A percentile compares a stretch with the other conserved stretches of the same genome.
phyloP scores from a whole-genome alignment of 2,888 invertebrate species.

The Nudaria mundana region DNA sequence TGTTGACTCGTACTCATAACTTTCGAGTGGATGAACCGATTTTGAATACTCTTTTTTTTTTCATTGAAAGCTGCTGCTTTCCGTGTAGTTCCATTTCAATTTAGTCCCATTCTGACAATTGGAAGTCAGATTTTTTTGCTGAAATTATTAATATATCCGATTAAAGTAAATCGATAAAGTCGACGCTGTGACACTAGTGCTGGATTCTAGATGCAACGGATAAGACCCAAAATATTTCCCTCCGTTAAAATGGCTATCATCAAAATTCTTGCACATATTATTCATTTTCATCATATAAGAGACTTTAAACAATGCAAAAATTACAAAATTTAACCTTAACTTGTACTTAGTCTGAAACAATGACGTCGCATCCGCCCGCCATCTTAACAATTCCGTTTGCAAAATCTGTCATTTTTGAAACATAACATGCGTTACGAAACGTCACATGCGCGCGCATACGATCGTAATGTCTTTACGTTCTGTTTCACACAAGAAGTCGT shows the following conservation, averaged over 20 bases:
- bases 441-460: constrained; percentile 19
- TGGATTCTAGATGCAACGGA: too few relatives aligned
- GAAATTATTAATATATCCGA: too few relatives aligned
- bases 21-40: too few relatives aligned
- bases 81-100: too few relatives aligned
- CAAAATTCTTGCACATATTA: neutral
- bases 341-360: constrained; percentile 26
- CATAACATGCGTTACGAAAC: constrained; percentile 29
- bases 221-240: too few relatives aligned
- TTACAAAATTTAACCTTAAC: constrained; percentile 22
- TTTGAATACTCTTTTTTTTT: too few relatives aligned
- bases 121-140: too few relatives aligned
- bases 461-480: constrained; percentile 37
- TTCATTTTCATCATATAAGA: constrained; percentile 5
- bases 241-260: neutral
- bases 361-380: constrained; percentile 20
- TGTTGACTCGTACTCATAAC: too few relatives aligned
- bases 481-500: constrained; percentile 37
- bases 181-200: too few relatives aligned
- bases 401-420: constrained; percentile 31
- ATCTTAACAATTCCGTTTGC: constrained; percentile 28
- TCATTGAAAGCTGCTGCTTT: too few relatives aligned
- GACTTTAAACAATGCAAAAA: constrained; percentile 1
- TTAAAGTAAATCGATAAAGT: too few relatives aligned
- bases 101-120: too few relatives aligned